Percentiles rank a stretch among this genome's conserved stretches.
These are phyloP conservation scores for Pachymerium ferrugineum DNA, from an alignment of 2,888 invertebrate genomes.

Conservation along the genomic window DNA sequence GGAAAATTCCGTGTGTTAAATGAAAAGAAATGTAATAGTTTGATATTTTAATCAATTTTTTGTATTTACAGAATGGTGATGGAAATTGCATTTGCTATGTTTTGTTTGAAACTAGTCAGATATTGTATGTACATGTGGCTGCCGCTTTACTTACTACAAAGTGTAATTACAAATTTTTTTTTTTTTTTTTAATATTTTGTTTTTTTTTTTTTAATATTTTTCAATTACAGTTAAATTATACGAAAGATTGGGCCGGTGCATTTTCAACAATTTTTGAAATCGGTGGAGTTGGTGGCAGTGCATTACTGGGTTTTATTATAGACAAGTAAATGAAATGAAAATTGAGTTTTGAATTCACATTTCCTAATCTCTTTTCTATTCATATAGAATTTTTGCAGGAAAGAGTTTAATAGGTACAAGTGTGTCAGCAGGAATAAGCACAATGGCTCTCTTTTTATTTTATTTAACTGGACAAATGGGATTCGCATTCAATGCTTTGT, in stretches of 20 bases:
- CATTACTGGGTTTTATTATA: constrained; percentile 47
- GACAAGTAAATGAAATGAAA: constrained; percentile 41
- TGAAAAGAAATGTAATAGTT: background rate
- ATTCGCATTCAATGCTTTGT: constrained; percentile 45
- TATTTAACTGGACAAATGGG: constrained; percentile 48
- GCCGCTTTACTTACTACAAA: constrained; percentile 49
- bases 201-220: constrained; percentile 17
- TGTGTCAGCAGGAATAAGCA: constrained; percentile 45
- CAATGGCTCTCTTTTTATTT: constrained; percentile 46
- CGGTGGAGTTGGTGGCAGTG: constrained; percentile 51
- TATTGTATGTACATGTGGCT: constrained; percentile 53
- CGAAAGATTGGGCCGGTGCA: constrained; percentile 48
- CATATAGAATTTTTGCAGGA: constrained; percentile 45
- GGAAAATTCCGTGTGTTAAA: constrained; percentile 42
- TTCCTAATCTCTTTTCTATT: constrained; percentile 32
- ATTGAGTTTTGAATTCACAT: background rate
- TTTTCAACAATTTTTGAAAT: constrained; percentile 51
- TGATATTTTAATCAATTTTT: background rate
- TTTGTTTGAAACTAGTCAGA: constrained; percentile 51
- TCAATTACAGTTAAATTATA: constrained; percentile 45
- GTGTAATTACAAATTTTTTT: constrained; percentile 38
- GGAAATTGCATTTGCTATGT: constrained; percentile 49
- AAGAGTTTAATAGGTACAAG: constrained; percentile 46
- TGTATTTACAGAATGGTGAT: constrained; percentile 44
- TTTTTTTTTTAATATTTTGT: background rate